These are phyloP conservation scores for Chymomyza procnemis DNA, from an alignment of 2,888 invertebrate genomes.

Conservation along the genomic window DNA sequence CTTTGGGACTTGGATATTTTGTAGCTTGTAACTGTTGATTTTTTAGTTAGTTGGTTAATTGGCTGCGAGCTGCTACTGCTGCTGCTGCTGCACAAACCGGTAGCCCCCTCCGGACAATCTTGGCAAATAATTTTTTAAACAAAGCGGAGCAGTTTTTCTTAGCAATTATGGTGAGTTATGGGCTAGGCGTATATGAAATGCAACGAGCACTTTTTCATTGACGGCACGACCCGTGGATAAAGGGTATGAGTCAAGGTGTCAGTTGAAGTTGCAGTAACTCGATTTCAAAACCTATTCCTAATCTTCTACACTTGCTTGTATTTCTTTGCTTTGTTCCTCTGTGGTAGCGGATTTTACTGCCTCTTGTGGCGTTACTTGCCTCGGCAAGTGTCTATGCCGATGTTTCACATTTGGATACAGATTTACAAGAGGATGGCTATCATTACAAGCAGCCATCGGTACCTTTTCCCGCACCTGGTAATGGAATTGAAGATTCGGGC, in stretches of 20 bases:
- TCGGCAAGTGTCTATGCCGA: conserved; percentile 66
- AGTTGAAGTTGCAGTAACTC: conserved; percentile 75
- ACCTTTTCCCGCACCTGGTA: conserved; percentile 76
- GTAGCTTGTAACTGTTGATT: background rate
- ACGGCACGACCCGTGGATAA: conserved; percentile 40
- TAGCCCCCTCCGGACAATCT: background rate
- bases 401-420: conserved; percentile 77
- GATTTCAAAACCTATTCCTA: conserved; percentile 65
- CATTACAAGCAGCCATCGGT: conserved; percentile 76
- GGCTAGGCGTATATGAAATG: background rate
- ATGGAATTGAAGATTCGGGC: conserved; percentile 69
- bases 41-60: background rate
- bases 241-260: background rate
- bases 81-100: background rate
- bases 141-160: background rate
- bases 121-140: background rate
- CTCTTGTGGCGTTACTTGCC: conserved; percentile 63
- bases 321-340: conserved; percentile 10
- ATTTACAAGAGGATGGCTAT: conserved; percentile 77
- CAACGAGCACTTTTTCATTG: conserved; percentile 1
- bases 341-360: conserved; percentile 65
- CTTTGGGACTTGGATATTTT: background rate
- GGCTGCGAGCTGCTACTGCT: no score
- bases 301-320: background rate
- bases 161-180: conserved; percentile 1